Conservation (phyloP, 2,888 invertebrate genomes). For the Agrotis segetum region DNA sequence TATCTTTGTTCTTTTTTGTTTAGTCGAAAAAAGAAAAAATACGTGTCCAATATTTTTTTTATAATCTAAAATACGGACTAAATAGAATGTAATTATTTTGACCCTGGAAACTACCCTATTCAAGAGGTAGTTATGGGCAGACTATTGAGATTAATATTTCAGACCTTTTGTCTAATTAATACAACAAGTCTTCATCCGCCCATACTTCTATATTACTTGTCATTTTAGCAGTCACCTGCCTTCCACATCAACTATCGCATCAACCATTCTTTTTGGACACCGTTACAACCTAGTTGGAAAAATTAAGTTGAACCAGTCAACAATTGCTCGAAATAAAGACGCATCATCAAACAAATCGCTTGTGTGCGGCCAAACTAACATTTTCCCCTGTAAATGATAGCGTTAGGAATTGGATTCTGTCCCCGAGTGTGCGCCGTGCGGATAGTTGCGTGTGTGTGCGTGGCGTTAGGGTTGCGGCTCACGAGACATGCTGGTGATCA, state of each 20-base stretch:
- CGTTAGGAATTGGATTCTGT: slow-evolving; percentile 73
- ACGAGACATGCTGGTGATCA: not conserved
- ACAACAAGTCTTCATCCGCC: no score
- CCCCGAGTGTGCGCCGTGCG: slow-evolving; percentile 56
- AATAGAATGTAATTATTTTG: no score
- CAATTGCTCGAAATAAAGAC: not conserved
- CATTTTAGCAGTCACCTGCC: no score
- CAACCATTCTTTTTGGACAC: no score
- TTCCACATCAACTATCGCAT: no score
- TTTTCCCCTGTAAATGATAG: slow-evolving; percentile 74
- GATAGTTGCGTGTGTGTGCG: slow-evolving; percentile 40
- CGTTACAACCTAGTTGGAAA: not conserved
- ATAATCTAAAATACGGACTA: no score
- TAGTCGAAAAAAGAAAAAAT: no score
- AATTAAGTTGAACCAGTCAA: not conserved
- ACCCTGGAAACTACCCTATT: no score
- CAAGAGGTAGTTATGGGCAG: no score
- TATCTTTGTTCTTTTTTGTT: no score
- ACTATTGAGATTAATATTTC: not conserved
- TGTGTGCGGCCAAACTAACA: slow-evolving; percentile 52
- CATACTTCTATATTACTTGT: no score
- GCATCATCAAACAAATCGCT: slow-evolving; percentile 32
- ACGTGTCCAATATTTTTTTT: no score
- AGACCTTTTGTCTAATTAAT: not conserved
- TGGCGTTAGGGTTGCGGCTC: slow-evolving; percentile 47